These are phyloP conservation scores for Drosophila mulleri DNA, from an alignment of 2,888 invertebrate species.

Conservation along the genomic window DNA sequence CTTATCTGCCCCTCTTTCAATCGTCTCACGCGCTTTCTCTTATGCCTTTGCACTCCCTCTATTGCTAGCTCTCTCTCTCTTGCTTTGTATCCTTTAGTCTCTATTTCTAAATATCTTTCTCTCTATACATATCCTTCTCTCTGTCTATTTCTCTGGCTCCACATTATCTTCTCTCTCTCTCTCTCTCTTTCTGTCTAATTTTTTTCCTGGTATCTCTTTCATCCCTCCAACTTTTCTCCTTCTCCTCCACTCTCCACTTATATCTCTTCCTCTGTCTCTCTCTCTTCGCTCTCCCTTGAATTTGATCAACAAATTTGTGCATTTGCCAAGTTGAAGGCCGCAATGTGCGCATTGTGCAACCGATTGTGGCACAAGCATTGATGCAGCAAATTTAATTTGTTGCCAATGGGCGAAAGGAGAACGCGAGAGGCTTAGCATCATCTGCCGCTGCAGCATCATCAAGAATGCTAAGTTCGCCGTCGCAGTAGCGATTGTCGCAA, in stretches of 20 bases:
- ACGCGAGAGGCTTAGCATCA: neutral
- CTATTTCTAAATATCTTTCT: too few species aligned
- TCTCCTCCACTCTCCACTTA: neutral
- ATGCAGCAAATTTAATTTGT: slow-evolving; percentile 61
- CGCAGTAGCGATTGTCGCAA: slow-evolving; percentile 40
- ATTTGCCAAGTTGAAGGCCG: slow-evolving; percentile 52
- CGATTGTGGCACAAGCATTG: slow-evolving; percentile 50
- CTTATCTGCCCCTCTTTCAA: too few species aligned
- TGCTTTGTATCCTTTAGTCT: too few species aligned
- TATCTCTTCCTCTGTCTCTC: neutral
- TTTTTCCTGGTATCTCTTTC: neutral
- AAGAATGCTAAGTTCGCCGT: slow-evolving; percentile 22
- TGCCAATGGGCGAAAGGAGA: slow-evolving; percentile 29
- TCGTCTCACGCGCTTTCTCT: too few species aligned
- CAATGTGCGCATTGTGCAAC: slow-evolving; percentile 52
- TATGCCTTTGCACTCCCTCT: too few species aligned
- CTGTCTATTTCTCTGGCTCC: too few species aligned
- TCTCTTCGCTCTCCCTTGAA: neutral
- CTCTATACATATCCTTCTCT: too few species aligned
- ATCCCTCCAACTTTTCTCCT: neutral
- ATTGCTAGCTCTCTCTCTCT: too few species aligned
- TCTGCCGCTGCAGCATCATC: neutral
- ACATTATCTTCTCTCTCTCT: neutral
- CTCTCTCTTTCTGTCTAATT: neutral
- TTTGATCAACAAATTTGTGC: slow-evolving; percentile 47